A percentile compares a stretch with the other conserved stretches of the same genome.
phyloP scores from a whole-genome alignment of 2,113 vertebrate species.

The Varanus salvator region DNA sequence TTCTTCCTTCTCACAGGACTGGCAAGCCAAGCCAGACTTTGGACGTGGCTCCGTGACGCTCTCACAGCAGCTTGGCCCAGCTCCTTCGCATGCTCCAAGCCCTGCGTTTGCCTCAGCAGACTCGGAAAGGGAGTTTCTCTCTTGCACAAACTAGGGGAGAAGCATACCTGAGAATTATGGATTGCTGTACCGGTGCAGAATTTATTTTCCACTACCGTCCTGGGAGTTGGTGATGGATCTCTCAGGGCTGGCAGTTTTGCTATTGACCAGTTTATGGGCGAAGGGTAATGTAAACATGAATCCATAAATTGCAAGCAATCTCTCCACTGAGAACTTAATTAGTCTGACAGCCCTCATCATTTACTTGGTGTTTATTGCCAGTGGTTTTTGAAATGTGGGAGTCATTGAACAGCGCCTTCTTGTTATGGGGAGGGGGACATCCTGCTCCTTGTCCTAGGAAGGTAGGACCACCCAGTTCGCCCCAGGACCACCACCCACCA shows the following conservation, averaged over 20 bases:
- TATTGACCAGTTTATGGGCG: slow-evolving; percentile 26
- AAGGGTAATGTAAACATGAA: slow-evolving; percentile 9
- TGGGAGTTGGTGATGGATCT: neutral
- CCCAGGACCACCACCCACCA: neutral
- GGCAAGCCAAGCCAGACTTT: too few species aligned
- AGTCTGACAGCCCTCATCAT: slow-evolving; percentile 1
- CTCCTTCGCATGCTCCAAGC: neutral
- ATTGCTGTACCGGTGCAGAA: neutral
- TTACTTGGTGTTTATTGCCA: neutral
- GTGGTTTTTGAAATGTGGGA: neutral
- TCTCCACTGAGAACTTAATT: slow-evolving; percentile 12
- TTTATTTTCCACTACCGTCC: neutral
- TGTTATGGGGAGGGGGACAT: neutral
- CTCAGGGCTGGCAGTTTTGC: neutral
- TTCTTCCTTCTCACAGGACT: neutral
- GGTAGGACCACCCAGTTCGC: neutral
- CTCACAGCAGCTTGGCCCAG: too few species aligned
- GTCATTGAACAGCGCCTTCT: neutral
- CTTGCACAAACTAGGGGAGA: neutral
- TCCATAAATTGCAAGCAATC: slow-evolving; percentile 18
- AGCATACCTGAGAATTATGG: slow-evolving; percentile 18
- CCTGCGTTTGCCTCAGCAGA: neutral
- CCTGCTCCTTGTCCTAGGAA: neutral
- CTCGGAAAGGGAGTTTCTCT: neutral
- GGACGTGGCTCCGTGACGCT: neutral